Conservation (phyloP, 2,113 vertebrate species). For the Myocastor coypus region DNA sequence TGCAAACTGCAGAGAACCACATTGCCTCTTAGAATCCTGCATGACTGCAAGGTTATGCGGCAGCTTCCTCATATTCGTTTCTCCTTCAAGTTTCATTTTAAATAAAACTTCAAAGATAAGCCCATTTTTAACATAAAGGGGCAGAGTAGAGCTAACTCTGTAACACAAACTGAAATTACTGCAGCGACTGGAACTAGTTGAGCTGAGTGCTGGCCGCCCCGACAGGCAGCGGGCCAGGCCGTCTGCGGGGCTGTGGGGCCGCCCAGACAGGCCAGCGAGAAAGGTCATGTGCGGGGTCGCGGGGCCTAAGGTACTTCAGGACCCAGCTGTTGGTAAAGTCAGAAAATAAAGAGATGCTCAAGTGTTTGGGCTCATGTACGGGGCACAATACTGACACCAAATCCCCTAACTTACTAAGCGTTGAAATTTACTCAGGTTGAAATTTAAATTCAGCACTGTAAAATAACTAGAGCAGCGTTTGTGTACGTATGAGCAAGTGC, state of each 20-base stretch:
- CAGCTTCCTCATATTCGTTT: conserved; percentile 28
- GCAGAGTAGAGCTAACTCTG: conserved; percentile 36
- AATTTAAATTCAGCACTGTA: conserved; percentile 23
- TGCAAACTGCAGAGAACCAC: neutral
- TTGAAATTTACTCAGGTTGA: neutral
- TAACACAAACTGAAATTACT: conserved; percentile 77
- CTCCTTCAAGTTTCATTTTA: conserved; percentile 36
- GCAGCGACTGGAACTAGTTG: conserved; percentile 39
- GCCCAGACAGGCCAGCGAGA: neutral
- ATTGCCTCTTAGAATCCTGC: neutral
- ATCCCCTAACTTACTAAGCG: conserved; percentile 1
- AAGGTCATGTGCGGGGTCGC: conserved; percentile 74
- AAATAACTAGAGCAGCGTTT: conserved; percentile 4
- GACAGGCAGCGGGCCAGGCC: conserved; percentile 55
- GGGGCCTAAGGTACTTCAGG: conserved; percentile 67
- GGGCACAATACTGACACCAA: neutral
- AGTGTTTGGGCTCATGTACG: conserved; percentile 36
- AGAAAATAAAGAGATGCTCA: conserved; percentile 62
- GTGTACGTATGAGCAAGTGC: neutral
- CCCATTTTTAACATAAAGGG: conserved; percentile 18
- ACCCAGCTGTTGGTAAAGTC: conserved; percentile 66
- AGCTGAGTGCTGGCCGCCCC: conserved; percentile 68
- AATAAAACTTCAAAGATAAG: conserved; percentile 70
- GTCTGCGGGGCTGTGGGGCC: conserved; percentile 73
- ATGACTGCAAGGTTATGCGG: neutral